Evolutionary conservation across 2,113 vertebrate species (phyloP), one percentile per base, ranked within the genome.

Genomic region (Chunga burmeisteri): DNA sequence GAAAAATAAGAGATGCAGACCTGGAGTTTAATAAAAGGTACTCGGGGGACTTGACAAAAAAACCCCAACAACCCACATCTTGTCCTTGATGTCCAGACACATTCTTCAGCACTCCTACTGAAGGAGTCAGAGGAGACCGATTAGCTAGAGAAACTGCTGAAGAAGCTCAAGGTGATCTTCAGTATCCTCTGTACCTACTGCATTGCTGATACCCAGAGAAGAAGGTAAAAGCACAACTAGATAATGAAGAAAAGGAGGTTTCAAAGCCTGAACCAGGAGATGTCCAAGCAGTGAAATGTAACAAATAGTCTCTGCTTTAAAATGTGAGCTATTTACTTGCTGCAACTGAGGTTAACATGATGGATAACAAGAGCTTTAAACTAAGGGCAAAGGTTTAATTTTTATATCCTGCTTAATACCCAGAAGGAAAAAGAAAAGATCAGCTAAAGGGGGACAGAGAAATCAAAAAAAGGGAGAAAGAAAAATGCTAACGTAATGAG

Each of bases 141-240:
- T 81, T n/a, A 36, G 63, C 67, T 66, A 67, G 46, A 77, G 34
- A 90, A 92, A 81, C 53, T 73, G 58, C 82, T 77, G 75, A 81
- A 82, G 80, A 88, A 88, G 79, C 82, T 92, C 34, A 74, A 88
- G 65, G 85, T 79, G 79, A 79, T 90, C 44, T 79, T 56, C 56
- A 75, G 21, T 49, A 67, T 58, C 49, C 87, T 58, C 59, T 66
- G 67, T 11, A 55, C 29, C 56, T 38, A 42, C 29, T 34, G 34
- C 66, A 92, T 6, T 38, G 86, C 75, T 46, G 67, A 29, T 47
- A 88, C 10, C 14, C 55, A 70, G 25, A 77, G 42, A 44, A 66
- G 27, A 88, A 27, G 25, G 53, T 34, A 74, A 88, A 92, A 50
- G 59, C 68, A 84, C 55, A 70, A 83, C 8, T 13, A 86, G 22